Evolutionary conservation across 2,888 invertebrate species (phyloP), one percentile per base, ranked within the genome.

Genomic region (Eucera pruinosa): DNA sequence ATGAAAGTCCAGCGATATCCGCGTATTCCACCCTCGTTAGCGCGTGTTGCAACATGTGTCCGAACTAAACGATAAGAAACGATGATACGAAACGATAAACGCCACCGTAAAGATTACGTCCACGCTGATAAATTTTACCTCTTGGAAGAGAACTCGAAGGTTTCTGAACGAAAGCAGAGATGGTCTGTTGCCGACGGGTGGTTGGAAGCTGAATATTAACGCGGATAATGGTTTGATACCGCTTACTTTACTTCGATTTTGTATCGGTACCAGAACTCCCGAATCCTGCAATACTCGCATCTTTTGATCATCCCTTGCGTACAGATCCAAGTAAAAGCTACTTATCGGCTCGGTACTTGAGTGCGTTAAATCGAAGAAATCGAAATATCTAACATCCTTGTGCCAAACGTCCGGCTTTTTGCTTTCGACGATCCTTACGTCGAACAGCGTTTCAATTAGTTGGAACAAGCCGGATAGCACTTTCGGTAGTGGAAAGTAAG

Each of bases 321-420:
- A 98, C 0, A 96, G 96, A 91, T 98, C 98, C 0, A 98, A 93
- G 90, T 97, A 98, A 89, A 98, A 97, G 6, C 96, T 96, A n/a
- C 96, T 96, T 2, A 97, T 93, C 0, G 96, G 96, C 83, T 90
- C 93, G 55, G 93, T 93, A 73, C 94, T 94, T 0, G 89, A 88
- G 43, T 77, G 61, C 7, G 95, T 93, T 15, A 94, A 93, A 87
- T 98, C 97, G 86, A 94, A 96, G 11, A 98, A 93, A 88, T 97
- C 96, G 90, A 95, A 98, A 89, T 95, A 97, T 87, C 95, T 95
- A 0, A 98, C 98, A 89, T 97, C 96, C 73, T 95, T 95, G 89
- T 98, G 96, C 98, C 98, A 98, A 0, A 95, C 94, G 61, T 96
- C 94, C 0, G 95, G 94, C 78, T 94, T 94, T 2, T 93, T 90